Base-by-base conservation (phyloP, 1,140 invertebrate genomes). In the Tigriopus japonicus region DNA sequence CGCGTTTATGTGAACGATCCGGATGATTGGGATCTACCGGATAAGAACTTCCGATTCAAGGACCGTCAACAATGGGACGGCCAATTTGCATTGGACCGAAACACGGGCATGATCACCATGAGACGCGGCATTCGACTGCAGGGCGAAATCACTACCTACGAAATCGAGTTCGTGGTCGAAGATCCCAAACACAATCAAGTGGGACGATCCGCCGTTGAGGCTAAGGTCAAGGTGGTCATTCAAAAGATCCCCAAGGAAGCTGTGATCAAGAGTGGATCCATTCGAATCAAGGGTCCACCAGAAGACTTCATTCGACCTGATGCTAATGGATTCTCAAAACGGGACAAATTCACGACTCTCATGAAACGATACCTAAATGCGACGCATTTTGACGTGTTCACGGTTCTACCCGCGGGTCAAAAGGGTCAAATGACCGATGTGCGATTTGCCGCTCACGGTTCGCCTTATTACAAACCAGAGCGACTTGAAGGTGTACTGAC, bases 11-110 rank as follows among this genome's bases (percentile, higher is more conserved):
- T 92, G 0, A 78, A 86, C 28, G 91, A 96, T 73, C 75, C 79
- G 0, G 91, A 96, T 68, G 91, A 95, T 69, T 94, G 89, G 88
- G 91, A 96, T 72, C 71, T 91, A 45, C 78, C 80, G 0, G 88
- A 95, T 68, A 96, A 96, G 72, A 68, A 74, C 1, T 96, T 92
- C 35, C 7, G 15, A 65, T 70, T 72, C 12, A 87, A 84, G 84
- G 70, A 72, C 41, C 67, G 69, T 40, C 67, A 69, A 1, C 65
- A 71, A 15, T 66, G 72, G 0, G 71, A 78, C 63, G 71, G 78
- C 0, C 73, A 80, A 59, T 89, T 88, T 68, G 71, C 75, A 5
- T 72, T 90, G 1, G 77, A 86, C 66, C 66, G 71, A 6, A 75
- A 78, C 55, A 83, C 78, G 7, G 90, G 89, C 5, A 84, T 85